Base-by-base conservation (phyloP, 2,888 invertebrate species). In the Stenichneumon culpator region DNA sequence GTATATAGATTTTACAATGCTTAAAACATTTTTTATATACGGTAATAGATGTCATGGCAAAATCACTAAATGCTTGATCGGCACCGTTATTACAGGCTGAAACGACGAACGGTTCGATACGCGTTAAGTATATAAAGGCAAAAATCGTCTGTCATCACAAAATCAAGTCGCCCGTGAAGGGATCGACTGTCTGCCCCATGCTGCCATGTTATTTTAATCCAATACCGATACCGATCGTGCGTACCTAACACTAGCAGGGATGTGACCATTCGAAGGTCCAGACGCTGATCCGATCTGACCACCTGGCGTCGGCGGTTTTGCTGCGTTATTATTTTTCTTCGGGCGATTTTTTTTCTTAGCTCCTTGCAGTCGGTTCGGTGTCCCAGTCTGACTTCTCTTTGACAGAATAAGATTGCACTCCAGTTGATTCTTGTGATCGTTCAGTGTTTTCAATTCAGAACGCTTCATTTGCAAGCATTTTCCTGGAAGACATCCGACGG, bases 381-480 rank as follows among this genome's bases (percentile, higher is more conserved):
- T 16, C 14, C 1, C 3, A 3, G 16, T 50, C 22, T 4, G 32
- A 25, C 44, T 39, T 28, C 65, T 80, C 54, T 32, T 73, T 1
- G 57, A 44, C 2, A 80, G 14, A 57, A 16, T 0, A 19, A 80
- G 19, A n/a, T 36, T 47, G 36, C 73, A 80, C 16, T 57, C 47
- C 1, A 80, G 14, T 3, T 39, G 16, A 9, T 28, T 22, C 36
- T 1, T 25, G 63, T 73, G 28, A 25, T 32, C 63, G 4, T 28
- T 6, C 72, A 67, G 44, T 19, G 3, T 14, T 47, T 52, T 3
- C 1, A 74, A 44, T n/a, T 74, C 57, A 6, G 11, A 32, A 7
- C n/a, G n/a, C 16, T 57, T 44, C 1, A 74, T 19, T 4, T 32
- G 19, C 65, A 74, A 47, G 19, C 44, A 19, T 32, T 73, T 32